phyloP scores from a whole-genome alignment of 2,888 invertebrate species.

The Harpalus rufipes region DNA sequence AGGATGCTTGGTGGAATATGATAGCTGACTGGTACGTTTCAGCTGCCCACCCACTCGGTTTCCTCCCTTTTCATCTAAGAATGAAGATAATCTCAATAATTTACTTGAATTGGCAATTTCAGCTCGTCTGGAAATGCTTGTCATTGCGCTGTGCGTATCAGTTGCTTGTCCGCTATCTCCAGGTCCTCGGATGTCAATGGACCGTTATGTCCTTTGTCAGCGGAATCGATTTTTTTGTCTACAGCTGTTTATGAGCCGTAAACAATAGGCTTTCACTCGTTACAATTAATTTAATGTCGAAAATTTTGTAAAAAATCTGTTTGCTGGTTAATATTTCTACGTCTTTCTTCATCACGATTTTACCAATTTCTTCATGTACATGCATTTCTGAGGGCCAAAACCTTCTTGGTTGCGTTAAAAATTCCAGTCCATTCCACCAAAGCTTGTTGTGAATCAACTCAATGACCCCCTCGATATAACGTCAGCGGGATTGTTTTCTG shows the following conservation, averaged over 20 bases:
- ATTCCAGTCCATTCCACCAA: constrained; percentile 5
- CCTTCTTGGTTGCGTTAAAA: background rate
- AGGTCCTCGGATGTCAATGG: too few species aligned
- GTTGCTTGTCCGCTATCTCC: too few species aligned
- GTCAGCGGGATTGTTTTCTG: constrained; percentile 15
- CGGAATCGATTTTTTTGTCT: background rate
- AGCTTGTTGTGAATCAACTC: background rate
- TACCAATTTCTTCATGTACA: background rate
- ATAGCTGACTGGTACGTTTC: too few species aligned
- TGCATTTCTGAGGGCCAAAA: background rate
- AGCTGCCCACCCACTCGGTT: too few species aligned
- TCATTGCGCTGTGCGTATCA: too few species aligned
- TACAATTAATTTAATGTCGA: too few species aligned
- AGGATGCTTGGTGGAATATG: too few species aligned
- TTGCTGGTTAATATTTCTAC: background rate
- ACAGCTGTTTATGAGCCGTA: constrained; percentile 48
- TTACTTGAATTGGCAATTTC: too few species aligned
- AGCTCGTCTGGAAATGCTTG: too few species aligned
- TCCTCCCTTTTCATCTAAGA: too few species aligned
- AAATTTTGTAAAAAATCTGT: background rate
- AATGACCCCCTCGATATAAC: constrained; percentile 5
- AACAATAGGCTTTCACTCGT: constrained; percentile 41
- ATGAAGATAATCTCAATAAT: too few species aligned
- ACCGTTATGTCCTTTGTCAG: background rate
- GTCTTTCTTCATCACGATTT: background rate